Base-by-base conservation (phyloP, 2,888 invertebrate genomes). In the Sinotaia quadrata region DNA sequence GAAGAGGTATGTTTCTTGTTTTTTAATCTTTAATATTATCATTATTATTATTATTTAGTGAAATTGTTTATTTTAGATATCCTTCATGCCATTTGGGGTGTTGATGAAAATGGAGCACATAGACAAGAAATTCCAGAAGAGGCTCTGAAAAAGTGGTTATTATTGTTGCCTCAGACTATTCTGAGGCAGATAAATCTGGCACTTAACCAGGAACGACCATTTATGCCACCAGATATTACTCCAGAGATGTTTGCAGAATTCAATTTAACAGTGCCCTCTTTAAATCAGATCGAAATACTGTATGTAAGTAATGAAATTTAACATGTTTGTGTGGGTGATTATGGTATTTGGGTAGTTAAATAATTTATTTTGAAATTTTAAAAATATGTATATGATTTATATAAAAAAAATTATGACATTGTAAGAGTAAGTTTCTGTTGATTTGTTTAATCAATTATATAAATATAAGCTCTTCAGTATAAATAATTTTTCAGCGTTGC, bases 401-500 rank as follows among this genome's bases (percentile, higher is more conserved):
- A n/a, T n/a, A n/a, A n/a, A n/a, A n/a, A n/a, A n/a, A n/a, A n/a
- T n/a, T n/a, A n/a, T n/a, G n/a, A n/a, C n/a, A n/a, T n/a, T n/a
- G n/a, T n/a, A n/a, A n/a, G n/a, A n/a, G n/a, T n/a, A n/a, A n/a
- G n/a, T n/a, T n/a, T n/a, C n/a, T n/a, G n/a, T n/a, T n/a, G n/a
- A n/a, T n/a, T n/a, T n/a, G n/a, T n/a, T n/a, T n/a, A n/a, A n/a
- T n/a, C n/a, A n/a, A n/a, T n/a, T n/a, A n/a, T n/a, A n/a, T n/a
- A n/a, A n/a, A n/a, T n/a, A n/a, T n/a, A n/a, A n/a, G n/a, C n/a
- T n/a, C n/a, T n/a, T n/a, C n/a, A n/a, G n/a, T n/a, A n/a, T n/a
- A n/a, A n/a, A n/a, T n/a, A 67, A 10, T 65, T 21, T 67, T 62
- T 33, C 58, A 75, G 75, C 59, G 67, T 24, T 62, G 68, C 54